Base-by-base conservation (phyloP, 2,888 invertebrate species). In the Cataglyphis rosenhaueri region DNA sequence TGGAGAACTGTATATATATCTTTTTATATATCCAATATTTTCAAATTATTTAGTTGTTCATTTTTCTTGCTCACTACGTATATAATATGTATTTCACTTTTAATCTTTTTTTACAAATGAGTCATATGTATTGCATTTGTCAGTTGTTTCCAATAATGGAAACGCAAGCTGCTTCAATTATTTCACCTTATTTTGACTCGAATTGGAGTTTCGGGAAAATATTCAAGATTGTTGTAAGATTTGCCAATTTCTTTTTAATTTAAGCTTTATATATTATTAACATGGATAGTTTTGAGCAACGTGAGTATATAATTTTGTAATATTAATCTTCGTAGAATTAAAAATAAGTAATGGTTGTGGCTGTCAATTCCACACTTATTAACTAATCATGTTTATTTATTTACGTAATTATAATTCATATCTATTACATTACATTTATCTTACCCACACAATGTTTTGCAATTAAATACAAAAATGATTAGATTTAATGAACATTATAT, bases 121-220 rank as follows among this genome's bases (percentile, higher is more conserved):
- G 75, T 21, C 82, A 79, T 84, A 78, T 85, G 41, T 78, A 52
- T 79, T 12, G 12, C 75, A 83, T 62, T 83, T 35, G 79, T 90
- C 88, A 52, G 64, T 84, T 90, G 86, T 90, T 82, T 71, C 52
- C 71, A 86, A 90, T 88, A 90, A 89, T 90, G 81, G 41, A 38
- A 55, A 38, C 44, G 38, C 78, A 88, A 86, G 84, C 84, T 88
- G 81, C 85, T 85, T 90, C 85, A 73, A 86, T 89, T 90, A 86
- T 90, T 89, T 85, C n/a, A 62, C 83, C 78, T 87, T 88, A 78
- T 87, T 87, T 68, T 85, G 83, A 83, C 85, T 84, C 61, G 68
- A 75, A 78, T 66, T 48, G 48, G n/a, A 48, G 48, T 48, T 48
- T 75, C 61, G 65, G 41, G n/a, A 59, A 79, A 29, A 83, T 71